Conservation (phyloP, 2,113 vertebrate genomes). For the Nipponia nippon region DNA sequence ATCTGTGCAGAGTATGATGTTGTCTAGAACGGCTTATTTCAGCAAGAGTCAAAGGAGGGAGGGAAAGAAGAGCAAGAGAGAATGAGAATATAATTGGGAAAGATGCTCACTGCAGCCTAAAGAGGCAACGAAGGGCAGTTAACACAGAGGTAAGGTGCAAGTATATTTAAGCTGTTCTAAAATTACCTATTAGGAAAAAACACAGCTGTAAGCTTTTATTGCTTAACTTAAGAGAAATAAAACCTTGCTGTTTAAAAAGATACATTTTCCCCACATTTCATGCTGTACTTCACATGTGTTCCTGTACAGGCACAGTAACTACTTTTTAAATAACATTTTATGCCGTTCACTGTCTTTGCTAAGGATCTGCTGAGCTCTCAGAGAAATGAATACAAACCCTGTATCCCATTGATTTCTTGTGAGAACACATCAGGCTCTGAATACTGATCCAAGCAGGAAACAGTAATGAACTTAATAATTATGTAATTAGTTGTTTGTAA, state of each 20-base stretch:
- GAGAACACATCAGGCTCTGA: not conserved
- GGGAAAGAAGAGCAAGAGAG: not conserved
- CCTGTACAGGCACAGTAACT: not conserved
- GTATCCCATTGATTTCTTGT: not conserved
- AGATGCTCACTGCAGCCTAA: not conserved
- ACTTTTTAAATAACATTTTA: not conserved
- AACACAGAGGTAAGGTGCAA: not conserved
- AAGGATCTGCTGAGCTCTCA: not conserved
- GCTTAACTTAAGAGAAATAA: not conserved
- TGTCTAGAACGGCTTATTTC: not conserved
- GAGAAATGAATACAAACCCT: not conserved
- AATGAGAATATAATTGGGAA: not conserved
- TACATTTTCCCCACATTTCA: not conserved
- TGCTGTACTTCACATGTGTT: not conserved
- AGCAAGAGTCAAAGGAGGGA: not conserved
- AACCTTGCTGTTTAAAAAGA: not conserved
- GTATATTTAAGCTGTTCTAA: not conserved
- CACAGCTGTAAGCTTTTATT: not conserved
- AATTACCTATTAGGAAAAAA: not conserved
- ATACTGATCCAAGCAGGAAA: not conserved
- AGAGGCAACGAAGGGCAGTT: not conserved
- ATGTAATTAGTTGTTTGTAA: conserved; percentile 2
- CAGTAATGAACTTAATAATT: not conserved
- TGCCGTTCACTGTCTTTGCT: not conserved
- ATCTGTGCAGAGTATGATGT: not conserved